These are phyloP conservation scores for Fregata magnificens DNA, from an alignment of 2,113 vertebrate genomes.

Conservation along the genomic window DNA sequence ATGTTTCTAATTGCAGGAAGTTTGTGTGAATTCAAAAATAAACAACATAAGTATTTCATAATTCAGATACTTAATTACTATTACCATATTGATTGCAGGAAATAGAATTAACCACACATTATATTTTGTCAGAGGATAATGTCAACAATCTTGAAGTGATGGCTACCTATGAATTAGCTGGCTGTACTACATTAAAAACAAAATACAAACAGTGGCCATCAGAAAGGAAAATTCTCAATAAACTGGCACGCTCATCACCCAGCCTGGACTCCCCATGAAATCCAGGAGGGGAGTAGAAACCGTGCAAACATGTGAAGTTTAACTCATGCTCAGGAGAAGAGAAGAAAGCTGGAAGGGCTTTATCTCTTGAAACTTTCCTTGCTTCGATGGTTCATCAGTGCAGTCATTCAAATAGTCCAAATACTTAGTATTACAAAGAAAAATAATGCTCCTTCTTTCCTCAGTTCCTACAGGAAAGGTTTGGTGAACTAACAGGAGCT, in stretches of 20 bases:
- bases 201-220: not conserved
- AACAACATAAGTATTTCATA: slow-evolving; percentile 52
- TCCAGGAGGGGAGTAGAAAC: not conserved
- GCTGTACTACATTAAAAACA: not conserved
- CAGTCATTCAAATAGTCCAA: not conserved
- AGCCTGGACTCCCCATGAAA: not conserved
- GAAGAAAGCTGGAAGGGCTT: not conserved
- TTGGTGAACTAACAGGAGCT: not conserved
- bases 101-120: slow-evolving; percentile 41
- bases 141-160: not conserved
- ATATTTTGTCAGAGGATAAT: slow-evolving; percentile 8
- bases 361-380: not conserved
- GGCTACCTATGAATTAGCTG: slow-evolving; percentile 6
- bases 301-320: not conserved
- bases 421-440: not conserved
- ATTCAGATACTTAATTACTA: slow-evolving; percentile 61
- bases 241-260: not conserved
- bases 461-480: accelerated
- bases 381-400: not conserved
- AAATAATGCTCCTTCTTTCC: not conserved
- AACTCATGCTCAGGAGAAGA: not conserved
- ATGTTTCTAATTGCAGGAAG: slow-evolving; percentile 60
- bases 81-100: slow-evolving; percentile 60
- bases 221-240: not conserved
- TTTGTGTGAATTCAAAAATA: slow-evolving; percentile 33